Evolutionary conservation across 2,113 vertebrate species (phyloP), one percentile per base, ranked within the genome.

Genomic region (Zosterops lateralis): DNA sequence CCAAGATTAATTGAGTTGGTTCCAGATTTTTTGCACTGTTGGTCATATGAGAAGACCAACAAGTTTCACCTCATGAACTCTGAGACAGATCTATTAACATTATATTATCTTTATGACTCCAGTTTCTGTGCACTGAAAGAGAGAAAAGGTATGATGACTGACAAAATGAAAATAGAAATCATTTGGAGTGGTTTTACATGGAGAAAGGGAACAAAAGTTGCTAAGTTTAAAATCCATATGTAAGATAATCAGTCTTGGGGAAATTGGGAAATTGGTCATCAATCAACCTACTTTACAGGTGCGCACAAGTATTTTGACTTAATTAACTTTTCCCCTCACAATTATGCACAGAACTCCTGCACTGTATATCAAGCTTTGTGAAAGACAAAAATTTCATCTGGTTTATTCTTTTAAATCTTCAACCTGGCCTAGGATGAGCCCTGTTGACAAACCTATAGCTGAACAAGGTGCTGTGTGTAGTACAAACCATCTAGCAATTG

Each of bases 21-120:
- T 90, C 31, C 91, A 91, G 47, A 58, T 80, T 91, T 91, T 95
- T 91, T 95, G 60, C 19, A n/a, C 21, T 60, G 12, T 81, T 89
- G 58, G 48, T 92, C 58, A 44, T 76, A 70, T 2, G 31, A 87
- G 19, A 86, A 77, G 62, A 82, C 81, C 89, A 89, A 82, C 45
- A 93, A 87, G 70, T 91, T 40, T 79, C 18, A 87, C 45, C 45
- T 82, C 67, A 28, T 54, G 86, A 89, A 92, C 68, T 70, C 64
- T 74, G 34, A 87, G 81, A 72, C 47, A 87, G 61, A 50, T 61
- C 76, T 80, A 56, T 93, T 82, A 73, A 80, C 18, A 16, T 68
- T 65, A 17, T 9, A 17, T 7, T 73, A 56, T 47, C 15, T 86
- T 90, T 83, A 82, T 75, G 5, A 75, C 48, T 42, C 16, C 9